Evolutionary conservation across 2,888 invertebrate species (phyloP).

Genomic region (Xanthorhoe spadicearia): DNA sequence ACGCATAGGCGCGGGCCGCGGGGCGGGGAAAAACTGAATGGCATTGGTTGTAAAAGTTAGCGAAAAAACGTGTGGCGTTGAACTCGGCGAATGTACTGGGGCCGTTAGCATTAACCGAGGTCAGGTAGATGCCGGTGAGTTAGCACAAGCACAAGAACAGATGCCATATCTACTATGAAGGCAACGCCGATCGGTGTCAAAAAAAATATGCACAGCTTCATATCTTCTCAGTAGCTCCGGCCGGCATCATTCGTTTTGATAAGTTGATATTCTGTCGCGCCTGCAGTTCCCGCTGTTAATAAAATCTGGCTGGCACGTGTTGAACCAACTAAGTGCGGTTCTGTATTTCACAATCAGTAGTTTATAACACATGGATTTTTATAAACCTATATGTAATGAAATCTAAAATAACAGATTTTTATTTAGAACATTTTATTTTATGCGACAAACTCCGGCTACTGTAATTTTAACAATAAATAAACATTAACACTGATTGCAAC

Average conservation of each 20-base stretch:
- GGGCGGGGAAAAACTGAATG: conserved; percentile 41
- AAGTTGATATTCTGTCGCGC: neutral
- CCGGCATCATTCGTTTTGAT: conserved; percentile 3
- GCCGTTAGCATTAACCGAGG: conserved; percentile 78
- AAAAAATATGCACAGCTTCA: conserved; percentile 54
- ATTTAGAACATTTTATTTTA: too few relatives aligned
- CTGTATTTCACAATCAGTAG: neutral
- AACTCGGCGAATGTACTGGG: conserved; percentile 73
- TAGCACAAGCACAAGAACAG: conserved; percentile 10
- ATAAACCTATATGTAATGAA: too few relatives aligned
- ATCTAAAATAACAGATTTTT: too few relatives aligned
- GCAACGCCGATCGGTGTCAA: conserved; percentile 18
- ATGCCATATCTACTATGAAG: conserved; percentile 41
- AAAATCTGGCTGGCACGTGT: neutral
- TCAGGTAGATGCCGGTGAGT: conserved; percentile 63
- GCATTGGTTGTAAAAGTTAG: conserved; percentile 64
- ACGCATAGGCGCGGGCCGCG: conserved; percentile 20
- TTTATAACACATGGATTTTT: too few relatives aligned
- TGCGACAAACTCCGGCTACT: too few relatives aligned
- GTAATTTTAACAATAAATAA: too few relatives aligned
- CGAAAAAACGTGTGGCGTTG: conserved; percentile 75
- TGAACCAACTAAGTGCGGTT: neutral
- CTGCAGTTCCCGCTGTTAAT: conserved; percentile 6
- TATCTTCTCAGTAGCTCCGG: neutral
- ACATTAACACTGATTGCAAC: too few relatives aligned